Conservation (phyloP, 2,888 invertebrate genomes). For the Hyles lineata region DNA sequence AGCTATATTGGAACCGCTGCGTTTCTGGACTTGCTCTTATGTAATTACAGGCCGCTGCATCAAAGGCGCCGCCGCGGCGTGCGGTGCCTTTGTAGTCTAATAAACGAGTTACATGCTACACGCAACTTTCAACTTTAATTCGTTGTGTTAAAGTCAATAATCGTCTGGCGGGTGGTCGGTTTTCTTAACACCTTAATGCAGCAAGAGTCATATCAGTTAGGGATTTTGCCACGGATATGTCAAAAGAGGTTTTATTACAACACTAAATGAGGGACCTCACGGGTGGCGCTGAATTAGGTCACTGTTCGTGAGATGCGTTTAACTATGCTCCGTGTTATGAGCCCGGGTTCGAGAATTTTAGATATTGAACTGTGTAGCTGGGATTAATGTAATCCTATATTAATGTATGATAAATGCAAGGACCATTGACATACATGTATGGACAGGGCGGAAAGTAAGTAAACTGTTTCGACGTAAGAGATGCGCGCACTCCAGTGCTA, state of each 20-base stretch:
- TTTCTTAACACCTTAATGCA: conserved; percentile 82
- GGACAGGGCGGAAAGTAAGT: no score
- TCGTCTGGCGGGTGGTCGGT: conserved; percentile 34
- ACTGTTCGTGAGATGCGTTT: conserved; percentile 57
- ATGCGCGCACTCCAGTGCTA: no score
- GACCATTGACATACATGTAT: no score
- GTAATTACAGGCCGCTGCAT: conserved; percentile 76
- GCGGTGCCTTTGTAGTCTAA: conserved; percentile 82
- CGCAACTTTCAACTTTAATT: conserved; percentile 40
- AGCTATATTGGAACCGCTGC: conserved; percentile 54
- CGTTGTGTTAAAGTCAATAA: conserved; percentile 36
- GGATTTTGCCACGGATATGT: conserved; percentile 85
- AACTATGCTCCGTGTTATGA: conserved; percentile 18
- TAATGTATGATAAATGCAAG: not conserved
- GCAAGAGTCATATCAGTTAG: conserved; percentile 82
- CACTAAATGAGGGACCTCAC: conserved; percentile 81
- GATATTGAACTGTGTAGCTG: not conserved
- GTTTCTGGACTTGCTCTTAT: conserved; percentile 64
- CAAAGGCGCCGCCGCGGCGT: conserved; percentile 74
- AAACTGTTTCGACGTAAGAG: no score
- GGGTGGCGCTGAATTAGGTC: conserved; percentile 71
- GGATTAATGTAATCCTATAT: not conserved
- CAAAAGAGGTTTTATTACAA: conserved; percentile 84
- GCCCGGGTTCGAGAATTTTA: not conserved
- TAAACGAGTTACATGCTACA: conserved; percentile 64